Percentiles rank a stretch among this genome's conserved stretches.
Evolutionary conservation across 2,797 vertebrate genomes (phyloP).

Genomic region (Anas flavirostris): DNA sequence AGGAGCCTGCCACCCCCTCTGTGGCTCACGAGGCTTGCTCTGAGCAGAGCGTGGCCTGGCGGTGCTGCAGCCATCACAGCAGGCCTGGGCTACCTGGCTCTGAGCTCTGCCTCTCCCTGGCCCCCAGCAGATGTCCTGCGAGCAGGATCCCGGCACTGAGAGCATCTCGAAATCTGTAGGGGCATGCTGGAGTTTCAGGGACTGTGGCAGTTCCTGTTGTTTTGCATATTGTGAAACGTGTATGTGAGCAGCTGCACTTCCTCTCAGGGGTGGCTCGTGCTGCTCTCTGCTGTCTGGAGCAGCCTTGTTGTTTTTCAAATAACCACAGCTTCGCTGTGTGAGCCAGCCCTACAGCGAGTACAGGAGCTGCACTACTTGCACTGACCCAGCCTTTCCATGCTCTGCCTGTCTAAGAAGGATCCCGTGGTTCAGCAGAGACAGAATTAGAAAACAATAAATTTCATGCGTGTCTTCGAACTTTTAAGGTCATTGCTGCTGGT

Average conservation of each 20-base stretch:
- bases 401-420: not conserved
- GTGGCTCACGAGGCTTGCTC: not conserved
- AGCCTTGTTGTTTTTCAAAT: not conserved
- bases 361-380: not conserved
- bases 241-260: not conserved
- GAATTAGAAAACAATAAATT: too few relatives aligned
- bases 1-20: not conserved
- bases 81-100: too few relatives aligned
- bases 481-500: not conserved
- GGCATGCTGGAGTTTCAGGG: not conserved
- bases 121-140: not conserved
- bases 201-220: not conserved
- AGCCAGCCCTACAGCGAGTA: not conserved
- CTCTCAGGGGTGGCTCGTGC: not conserved
- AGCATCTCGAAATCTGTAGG: not conserved
- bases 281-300: not conserved
- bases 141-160: not conserved
- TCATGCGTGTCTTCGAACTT: not conserved
- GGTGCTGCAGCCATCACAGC: too few relatives aligned
- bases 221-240: not conserved
- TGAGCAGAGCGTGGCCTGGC: not conserved
- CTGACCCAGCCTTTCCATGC: not conserved
- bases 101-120: too few relatives aligned
- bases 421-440: not conserved
- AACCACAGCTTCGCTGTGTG: not conserved